phyloP scores from a whole-genome alignment of 2,888 invertebrate species.

The Eubasilissa splendida region DNA sequence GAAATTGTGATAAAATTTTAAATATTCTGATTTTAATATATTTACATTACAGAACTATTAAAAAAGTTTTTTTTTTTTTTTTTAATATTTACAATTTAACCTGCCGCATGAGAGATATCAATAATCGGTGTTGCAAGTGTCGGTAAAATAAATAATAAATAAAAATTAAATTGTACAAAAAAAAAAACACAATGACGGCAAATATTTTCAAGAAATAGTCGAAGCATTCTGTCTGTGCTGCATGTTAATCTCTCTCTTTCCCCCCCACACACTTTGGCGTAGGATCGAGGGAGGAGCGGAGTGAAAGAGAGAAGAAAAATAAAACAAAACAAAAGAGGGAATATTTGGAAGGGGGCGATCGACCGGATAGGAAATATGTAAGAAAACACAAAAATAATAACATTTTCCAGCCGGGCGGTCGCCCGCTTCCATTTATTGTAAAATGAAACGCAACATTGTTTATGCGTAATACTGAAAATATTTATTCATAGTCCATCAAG shows the following conservation, averaged over 20 bases:
- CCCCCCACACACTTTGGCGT: background rate
- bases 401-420: background rate
- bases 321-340: background rate
- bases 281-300: background rate
- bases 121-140: slow-evolving; percentile 32
- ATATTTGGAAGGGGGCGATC: too few relatives aligned
- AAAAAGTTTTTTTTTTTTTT: background rate
- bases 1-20: slow-evolving; percentile 1
- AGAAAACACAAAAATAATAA: background rate
- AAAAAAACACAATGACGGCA: slow-evolving; percentile 14
- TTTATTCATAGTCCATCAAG: slow-evolving; percentile 10
- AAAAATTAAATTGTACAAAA: background rate
- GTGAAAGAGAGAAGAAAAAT: slow-evolving; percentile 16
- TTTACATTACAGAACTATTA: background rate
- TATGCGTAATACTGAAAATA: slow-evolving; percentile 29
- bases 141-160: background rate
- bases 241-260: slow-evolving; percentile 47
- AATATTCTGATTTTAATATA: background rate
- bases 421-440: too few relatives aligned
- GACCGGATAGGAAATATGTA: background rate
- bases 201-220: slow-evolving; percentile 69
- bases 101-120: background rate
- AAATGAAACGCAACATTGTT: background rate
- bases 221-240: slow-evolving; percentile 61
- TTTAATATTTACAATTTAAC: background rate